Evolutionary conservation across 2,797 vertebrate genomes (phyloP).

Genomic region (Lagodon rhomboides): DNA sequence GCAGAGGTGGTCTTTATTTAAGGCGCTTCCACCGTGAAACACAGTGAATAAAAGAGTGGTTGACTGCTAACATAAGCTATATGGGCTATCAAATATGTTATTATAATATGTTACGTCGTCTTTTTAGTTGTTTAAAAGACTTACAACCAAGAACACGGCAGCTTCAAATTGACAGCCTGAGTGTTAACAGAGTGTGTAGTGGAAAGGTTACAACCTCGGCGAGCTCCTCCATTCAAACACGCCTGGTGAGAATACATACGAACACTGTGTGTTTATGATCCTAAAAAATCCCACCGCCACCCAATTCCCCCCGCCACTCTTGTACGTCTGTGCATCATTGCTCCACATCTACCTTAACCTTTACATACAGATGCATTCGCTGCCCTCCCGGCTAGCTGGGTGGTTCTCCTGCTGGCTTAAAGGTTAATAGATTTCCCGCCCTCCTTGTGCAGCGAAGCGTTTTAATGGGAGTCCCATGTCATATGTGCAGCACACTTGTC

Average conservation of each 20-base stretch:
- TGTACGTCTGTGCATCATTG: slow-evolving; percentile 56
- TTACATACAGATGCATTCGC: slow-evolving; percentile 75
- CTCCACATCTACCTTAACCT: slow-evolving; percentile 75
- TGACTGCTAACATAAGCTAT: too few relatives aligned
- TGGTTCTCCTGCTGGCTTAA: slow-evolving; percentile 76
- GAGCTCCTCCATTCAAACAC: not conserved
- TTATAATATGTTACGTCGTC: too few relatives aligned
- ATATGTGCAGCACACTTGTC: slow-evolving; percentile 36
- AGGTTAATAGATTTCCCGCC: slow-evolving; percentile 86
- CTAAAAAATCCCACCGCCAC: not conserved
- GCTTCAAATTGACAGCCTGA: not conserved
- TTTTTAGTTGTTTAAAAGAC: too few relatives aligned
- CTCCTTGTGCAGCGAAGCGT: slow-evolving; percentile 60
- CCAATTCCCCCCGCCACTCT: not conserved
- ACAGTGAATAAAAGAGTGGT: not conserved
- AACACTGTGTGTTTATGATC: slow-evolving; percentile 30
- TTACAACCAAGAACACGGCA: too few relatives aligned
- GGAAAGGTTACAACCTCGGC: not conserved
- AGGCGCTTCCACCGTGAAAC: not conserved
- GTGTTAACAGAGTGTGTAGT: not conserved
- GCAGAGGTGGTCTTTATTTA: not conserved
- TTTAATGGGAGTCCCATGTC: slow-evolving; percentile 42
- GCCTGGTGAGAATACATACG: not conserved
- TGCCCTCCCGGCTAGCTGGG: slow-evolving; percentile 55
- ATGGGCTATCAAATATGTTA: too few relatives aligned